Evolutionary conservation across 2,888 invertebrate genomes (phyloP).

Genomic region (Drosophila colorata): DNA sequence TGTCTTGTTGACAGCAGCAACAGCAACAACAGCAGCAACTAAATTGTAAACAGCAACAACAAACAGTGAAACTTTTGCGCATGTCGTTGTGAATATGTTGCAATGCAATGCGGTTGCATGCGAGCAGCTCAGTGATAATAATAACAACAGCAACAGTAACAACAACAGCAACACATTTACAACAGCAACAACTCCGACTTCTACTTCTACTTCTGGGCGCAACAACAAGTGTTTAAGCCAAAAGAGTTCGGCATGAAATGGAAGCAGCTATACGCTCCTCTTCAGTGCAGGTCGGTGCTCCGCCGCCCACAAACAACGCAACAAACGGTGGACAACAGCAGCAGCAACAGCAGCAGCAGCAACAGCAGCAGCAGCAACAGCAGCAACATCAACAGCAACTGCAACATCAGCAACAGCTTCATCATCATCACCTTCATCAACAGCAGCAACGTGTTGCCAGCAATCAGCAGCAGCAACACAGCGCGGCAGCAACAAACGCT

Average conservation of each 20-base stretch:
- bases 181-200: conserved; percentile 30
- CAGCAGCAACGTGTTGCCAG: conserved; percentile 67
- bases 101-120: conserved; percentile 70
- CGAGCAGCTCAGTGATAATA: conserved; percentile 59
- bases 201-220: conserved; percentile 63
- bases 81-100: conserved; percentile 65
- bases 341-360: conserved; percentile 77
- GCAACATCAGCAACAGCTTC: conserved; percentile 54
- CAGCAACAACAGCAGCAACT: conserved; percentile 30
- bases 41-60: conserved; percentile 29
- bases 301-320: conserved; percentile 83
- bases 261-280: conserved; percentile 86
- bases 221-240: conserved; percentile 80
- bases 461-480: conserved; percentile 65
- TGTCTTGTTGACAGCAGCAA: conserved; percentile 36
- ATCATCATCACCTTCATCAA: conserved; percentile 59
- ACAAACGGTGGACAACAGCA: conserved; percentile 82
- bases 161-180: conserved; percentile 30
- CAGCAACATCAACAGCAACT: conserved; percentile 60
- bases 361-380: conserved; percentile 54
- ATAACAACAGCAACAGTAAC: conserved; percentile 41
- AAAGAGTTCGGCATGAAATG: conserved; percentile 86
- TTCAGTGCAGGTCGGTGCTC: conserved; percentile 86
- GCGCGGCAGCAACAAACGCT: conserved; percentile 61
- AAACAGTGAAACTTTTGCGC: conserved; percentile 35